Evolutionary conservation across 2,888 invertebrate genomes (phyloP), one percentile per base, ranked within the genome.

Genomic region (Pollenia labialis): DNA sequence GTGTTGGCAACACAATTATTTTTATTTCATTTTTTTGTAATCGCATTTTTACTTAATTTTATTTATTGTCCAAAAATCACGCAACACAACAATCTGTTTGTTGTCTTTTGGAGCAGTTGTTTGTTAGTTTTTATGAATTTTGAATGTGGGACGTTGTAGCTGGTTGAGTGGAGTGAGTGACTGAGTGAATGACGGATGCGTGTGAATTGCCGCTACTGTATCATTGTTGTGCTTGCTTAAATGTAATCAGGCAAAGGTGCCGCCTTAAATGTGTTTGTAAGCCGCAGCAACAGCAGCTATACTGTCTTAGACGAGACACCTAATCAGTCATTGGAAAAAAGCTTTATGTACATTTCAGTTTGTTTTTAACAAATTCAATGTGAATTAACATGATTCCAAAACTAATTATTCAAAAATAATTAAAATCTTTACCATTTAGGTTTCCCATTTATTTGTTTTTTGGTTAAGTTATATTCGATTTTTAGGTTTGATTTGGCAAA

Each of bases 171-270:
- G 32, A 54, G 46, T 32, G 54, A 66, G 23, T 62, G 56, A 58
- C 50, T 66, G 64, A 76, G 16, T 74, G 72, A 58, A 80, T 83
- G 86, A 86, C 52, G 66, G 64, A 86, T 86, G 82, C 83, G 86
- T 83, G 86, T 86, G 86, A 83, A 86, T 76, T 83, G 80, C 81
- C 66, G 82, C 86, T 86, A 80, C 86, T 86, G 86, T 86, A 86
- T 86, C 86, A 82, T 71, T 86, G 86, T 83, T 80, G 64, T 81
- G 71, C 69, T 81, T 80, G 52, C 16, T 83, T 79, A 76, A 82
- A 86, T 69, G 74, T 69, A 82, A 82, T 79, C 72, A 82, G 79
- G 72, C 56, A 86, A 85, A 86, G 79, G 79, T 86, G 79, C 85
- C 79, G 85, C 71, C 81, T 76, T 44, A 81, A 76, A 72, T 64